phyloP scores from a whole-genome alignment of 2,113 vertebrate genomes.

The Proteles cristata region DNA sequence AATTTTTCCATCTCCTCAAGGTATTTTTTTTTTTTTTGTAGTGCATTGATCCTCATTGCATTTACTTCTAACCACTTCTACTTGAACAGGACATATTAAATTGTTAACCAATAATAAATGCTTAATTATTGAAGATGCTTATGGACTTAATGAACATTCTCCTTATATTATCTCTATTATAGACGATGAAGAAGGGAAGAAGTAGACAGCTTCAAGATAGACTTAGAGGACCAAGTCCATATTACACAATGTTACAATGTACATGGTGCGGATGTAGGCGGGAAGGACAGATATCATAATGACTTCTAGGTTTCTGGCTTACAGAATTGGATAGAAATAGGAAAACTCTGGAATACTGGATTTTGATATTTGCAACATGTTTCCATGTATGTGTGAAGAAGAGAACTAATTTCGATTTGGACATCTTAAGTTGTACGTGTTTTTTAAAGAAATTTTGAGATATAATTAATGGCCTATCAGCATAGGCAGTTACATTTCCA shows the following conservation, averaged over 20 bases:
- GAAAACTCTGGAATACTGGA: background rate
- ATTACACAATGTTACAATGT: background rate
- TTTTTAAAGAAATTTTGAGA: slow-evolving; percentile 28
- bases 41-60: background rate
- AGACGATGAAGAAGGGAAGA: background rate
- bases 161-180: background rate
- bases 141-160: background rate
- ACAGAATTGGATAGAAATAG: background rate
- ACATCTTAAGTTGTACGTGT: background rate
- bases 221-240: background rate
- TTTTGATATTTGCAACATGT: background rate
- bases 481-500: background rate
- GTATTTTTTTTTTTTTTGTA: background rate
- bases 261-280: background rate
- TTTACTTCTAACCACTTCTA: slow-evolving; percentile 48
- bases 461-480: background rate
- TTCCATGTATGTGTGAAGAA: background rate
- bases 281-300: background rate
- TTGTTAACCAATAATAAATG: slow-evolving; percentile 21
- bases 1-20: background rate
- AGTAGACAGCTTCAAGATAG: background rate
- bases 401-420: slow-evolving; percentile 4
- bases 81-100: background rate
- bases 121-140: slow-evolving; percentile 22
- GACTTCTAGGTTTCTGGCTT: background rate